Conservation (phyloP, 2,888 invertebrate species). For the Sinohyriopsis cumingii region DNA sequence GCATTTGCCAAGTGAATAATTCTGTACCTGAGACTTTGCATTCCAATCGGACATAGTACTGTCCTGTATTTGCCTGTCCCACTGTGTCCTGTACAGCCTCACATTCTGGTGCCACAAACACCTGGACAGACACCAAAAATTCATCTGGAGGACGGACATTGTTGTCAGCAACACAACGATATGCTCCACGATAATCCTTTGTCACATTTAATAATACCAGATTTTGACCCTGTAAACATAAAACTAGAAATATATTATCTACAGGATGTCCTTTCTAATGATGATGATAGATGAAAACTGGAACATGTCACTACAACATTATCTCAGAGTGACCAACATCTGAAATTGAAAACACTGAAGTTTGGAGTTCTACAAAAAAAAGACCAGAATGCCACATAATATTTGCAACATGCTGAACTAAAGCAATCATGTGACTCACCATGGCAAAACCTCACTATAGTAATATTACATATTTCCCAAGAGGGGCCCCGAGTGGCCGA, state of each 20-base stretch:
- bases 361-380: background rate
- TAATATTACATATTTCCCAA: no score
- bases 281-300: no score
- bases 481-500: no score
- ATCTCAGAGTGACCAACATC: no score
- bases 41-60: slow-evolving; percentile 65
- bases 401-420: no score
- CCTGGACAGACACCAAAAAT: slow-evolving; percentile 62
- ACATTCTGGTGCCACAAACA: slow-evolving; percentile 64
- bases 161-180: slow-evolving; percentile 71
- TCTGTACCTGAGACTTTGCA: slow-evolving; percentile 65
- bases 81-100: slow-evolving; percentile 65
- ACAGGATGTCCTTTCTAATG: background rate
- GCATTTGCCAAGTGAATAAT: no score
- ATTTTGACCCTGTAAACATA: slow-evolving; percentile 43
- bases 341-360: background rate
- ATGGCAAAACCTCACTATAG: no score
- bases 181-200: slow-evolving; percentile 63
- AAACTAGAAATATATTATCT: background rate
- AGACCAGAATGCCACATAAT: no score
- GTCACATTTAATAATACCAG: slow-evolving; percentile 50
- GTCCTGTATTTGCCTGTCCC: slow-evolving; percentile 68
- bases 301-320: background rate
- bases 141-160: slow-evolving; percentile 68
- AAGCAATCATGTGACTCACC: no score